These are phyloP conservation scores for Trochalopteron elliotii DNA, from an alignment of 2,113 vertebrate genomes.

Conservation along the genomic window DNA sequence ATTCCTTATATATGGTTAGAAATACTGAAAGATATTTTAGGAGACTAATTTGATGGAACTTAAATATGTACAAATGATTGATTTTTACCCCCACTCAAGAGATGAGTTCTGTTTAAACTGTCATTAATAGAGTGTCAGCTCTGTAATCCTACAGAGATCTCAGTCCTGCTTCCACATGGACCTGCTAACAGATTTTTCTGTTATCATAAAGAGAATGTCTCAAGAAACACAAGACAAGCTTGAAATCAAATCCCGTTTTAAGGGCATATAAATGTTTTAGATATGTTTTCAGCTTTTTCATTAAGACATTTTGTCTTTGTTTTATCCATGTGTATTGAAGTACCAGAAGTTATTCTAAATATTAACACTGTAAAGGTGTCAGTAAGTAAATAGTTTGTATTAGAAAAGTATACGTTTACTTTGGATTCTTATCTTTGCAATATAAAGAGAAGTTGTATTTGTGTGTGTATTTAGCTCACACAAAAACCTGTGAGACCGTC, in stretches of 20 bases:
- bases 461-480: not conserved
- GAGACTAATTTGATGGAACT: not conserved
- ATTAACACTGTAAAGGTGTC: not conserved
- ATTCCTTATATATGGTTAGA: not conserved
- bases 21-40: not conserved
- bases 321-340: not conserved
- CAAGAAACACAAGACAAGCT: not conserved
- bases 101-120: not conserved
- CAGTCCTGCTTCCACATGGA: not conserved
- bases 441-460: not conserved
- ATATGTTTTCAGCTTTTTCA: not conserved
- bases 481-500: not conserved
- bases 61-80: not conserved
- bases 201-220: not conserved
- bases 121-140: not conserved
- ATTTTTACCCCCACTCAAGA: not conserved
- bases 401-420: constrained; percentile 7
- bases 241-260: not conserved
- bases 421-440: not conserved
- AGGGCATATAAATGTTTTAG: not conserved
- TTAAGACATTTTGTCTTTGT: not conserved
- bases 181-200: not conserved
- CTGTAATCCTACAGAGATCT: not conserved
- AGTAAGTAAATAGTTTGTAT: not conserved
- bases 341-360: not conserved